These are phyloP conservation scores for Scaptomyza graminum DNA, from an alignment of 1,140 invertebrate species.

Conservation along the genomic window DNA sequence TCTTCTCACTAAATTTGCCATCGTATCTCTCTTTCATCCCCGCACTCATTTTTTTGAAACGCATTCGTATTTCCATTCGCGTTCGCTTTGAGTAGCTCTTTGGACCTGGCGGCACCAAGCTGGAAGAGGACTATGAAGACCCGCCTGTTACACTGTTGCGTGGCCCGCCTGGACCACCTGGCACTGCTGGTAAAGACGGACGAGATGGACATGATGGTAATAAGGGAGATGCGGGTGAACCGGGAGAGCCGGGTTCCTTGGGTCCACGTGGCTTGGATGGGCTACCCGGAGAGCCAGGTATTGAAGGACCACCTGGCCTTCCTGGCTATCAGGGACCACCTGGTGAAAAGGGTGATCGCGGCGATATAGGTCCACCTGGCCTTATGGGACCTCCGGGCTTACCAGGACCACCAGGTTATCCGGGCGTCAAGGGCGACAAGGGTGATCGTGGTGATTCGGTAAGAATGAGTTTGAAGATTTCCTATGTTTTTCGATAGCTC, in stretches of 20 bases:
- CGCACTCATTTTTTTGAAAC: constrained; percentile 2
- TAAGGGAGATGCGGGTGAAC: constrained; percentile 89
- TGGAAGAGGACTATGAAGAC: constrained; percentile 83
- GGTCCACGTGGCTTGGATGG: constrained; percentile 85
- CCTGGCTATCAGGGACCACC: constrained; percentile 93
- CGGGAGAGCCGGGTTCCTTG: constrained; percentile 94
- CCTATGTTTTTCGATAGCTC: background rate
- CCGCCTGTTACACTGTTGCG: constrained; percentile 78
- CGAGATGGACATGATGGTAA: constrained; percentile 85
- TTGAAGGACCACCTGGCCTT: constrained; percentile 85
- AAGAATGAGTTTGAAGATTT: constrained; percentile 83
- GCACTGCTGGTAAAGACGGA: constrained; percentile 87
- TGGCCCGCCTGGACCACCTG: constrained; percentile 86
- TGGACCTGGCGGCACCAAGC: constrained; percentile 77
- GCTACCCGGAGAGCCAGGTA: constrained; percentile 81
- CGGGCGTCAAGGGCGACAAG: constrained; percentile 94
- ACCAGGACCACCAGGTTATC: constrained; percentile 91
- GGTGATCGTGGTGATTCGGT: constrained; percentile 97
- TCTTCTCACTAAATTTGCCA: constrained; percentile 70
- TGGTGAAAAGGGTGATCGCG: constrained; percentile 95
- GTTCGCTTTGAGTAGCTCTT: constrained; percentile 64
- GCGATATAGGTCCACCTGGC: constrained; percentile 94
- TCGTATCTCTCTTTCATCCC: constrained; percentile 33
- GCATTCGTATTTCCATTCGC: constrained; percentile 17
- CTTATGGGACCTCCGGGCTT: constrained; percentile 91